Percentiles rank a stretch among this genome's conserved stretches.
These are phyloP conservation scores for Eustalomyia histrio DNA, from an alignment of 2,888 invertebrate genomes.

Conservation along the genomic window DNA sequence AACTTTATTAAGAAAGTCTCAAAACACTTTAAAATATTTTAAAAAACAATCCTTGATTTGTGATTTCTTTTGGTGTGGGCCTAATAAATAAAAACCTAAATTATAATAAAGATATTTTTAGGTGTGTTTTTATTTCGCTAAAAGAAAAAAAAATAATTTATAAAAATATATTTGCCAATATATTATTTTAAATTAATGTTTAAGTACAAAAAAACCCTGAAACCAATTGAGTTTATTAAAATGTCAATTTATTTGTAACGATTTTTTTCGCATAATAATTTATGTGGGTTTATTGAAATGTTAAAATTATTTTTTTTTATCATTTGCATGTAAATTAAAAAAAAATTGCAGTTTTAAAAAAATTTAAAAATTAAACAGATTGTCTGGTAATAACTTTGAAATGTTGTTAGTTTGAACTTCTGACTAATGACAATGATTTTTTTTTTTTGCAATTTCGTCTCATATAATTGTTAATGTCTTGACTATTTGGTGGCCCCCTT, in stretches of 20 bases:
- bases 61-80: conserved; percentile 21
- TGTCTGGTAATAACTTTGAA: conserved; percentile 27
- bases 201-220: conserved; percentile 39
- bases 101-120: conserved; percentile 43
- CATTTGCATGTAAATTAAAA: conserved; percentile 45
- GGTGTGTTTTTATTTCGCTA: conserved; percentile 53
- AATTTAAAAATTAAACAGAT: conserved; percentile 13
- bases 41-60: not conserved
- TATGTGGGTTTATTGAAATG: conserved; percentile 62
- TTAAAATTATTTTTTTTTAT: conserved; percentile 1
- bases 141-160: conserved; percentile 56
- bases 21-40: no score
- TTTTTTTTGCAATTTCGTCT: conserved; percentile 27
- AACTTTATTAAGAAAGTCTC: no score
- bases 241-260: conserved; percentile 63
- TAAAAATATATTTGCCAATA: conserved; percentile 48
- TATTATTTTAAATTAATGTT: conserved; percentile 1
- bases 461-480: conserved; percentile 46
- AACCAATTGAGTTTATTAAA: conserved; percentile 63
- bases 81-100: not conserved
- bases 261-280: conserved; percentile 50
- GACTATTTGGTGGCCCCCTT: conserved; percentile 55
- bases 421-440: conserved; percentile 59
- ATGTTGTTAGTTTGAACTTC: conserved; percentile 40
- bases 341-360: conserved; percentile 9